Evolutionary conservation across 2,888 invertebrate genomes (phyloP), one percentile per base, ranked within the genome.

Genomic region (Drosophila antonietae): DNA sequence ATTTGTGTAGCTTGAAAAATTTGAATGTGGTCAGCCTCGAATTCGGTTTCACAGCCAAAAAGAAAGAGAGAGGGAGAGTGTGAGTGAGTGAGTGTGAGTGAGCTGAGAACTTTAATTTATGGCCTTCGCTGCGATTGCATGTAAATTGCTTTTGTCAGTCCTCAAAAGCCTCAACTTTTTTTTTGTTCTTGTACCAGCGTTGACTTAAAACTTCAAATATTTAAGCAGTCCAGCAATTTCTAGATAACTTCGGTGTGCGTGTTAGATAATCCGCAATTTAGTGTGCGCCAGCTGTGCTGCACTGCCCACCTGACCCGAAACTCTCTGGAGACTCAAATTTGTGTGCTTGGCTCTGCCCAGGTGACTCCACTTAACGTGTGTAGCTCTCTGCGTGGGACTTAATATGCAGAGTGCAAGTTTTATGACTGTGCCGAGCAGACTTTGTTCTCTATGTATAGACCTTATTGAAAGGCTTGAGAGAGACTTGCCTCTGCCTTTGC

Each of bases 1-100:
- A 78, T 88, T 88, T 86, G 75, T 83, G 74, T 73, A 64, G 72
- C 70, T 74, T 73, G 74, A 67, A 67, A 67, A 73, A 85, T 83
- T 88, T 83, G 88, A 83, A 83, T 83, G 85, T 80, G 83, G 86
- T 64, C 73, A 75, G 81, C 68, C 39, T 37, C 46, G 65, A 74
- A 66, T 67, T 52, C 58, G 52, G 52, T 61, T 15, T 37, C 67
- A 53, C 6, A 49, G 57, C 43, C 7, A 10, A n/a, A 12, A 8
- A 23, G 23, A 1, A 23, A 7, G 20, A 20, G 7, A 39, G 37
- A 39, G 7, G 7, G 15, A 8, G 23, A 4, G 47, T 2, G 46
- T 3, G 4, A n/a, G 39, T 2, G 15, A 3, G 41, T 2, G 15
- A 3, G 41, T 2, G 39, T 2, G 15, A 3, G 41, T 2, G 15